Percentiles rank a stretch among this genome's conserved stretches.
Conservation (phyloP, 2,113 vertebrate species). For the Strix aluco region DNA sequence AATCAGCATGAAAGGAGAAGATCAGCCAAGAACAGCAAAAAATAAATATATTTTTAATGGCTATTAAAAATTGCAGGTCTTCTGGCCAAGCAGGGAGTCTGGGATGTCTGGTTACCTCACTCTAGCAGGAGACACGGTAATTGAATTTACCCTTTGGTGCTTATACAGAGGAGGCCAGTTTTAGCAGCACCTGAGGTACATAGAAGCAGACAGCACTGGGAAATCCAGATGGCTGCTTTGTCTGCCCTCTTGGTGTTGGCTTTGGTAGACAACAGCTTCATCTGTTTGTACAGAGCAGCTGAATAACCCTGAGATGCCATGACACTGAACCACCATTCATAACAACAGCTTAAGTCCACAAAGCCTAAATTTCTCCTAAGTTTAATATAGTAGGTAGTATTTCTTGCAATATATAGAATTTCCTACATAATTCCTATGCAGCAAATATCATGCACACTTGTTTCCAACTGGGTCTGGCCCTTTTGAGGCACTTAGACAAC, state of each 20-base stretch:
- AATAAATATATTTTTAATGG: slow-evolving; percentile 48
- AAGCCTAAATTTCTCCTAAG: background rate
- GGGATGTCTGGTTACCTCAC: slow-evolving; percentile 49
- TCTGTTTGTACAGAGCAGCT: background rate
- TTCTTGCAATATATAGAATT: slow-evolving; percentile 1
- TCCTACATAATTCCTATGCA: background rate
- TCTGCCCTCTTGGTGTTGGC: background rate
- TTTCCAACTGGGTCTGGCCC: background rate
- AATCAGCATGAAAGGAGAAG: slow-evolving; percentile 54
- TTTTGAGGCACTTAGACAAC: background rate
- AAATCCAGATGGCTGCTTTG: background rate
- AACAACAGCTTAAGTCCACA: background rate
- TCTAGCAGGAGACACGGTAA: background rate
- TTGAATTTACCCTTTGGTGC: background rate
- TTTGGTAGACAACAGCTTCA: background rate
- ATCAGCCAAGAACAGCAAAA: slow-evolving; percentile 53
- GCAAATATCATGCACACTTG: background rate
- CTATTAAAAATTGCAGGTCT: slow-evolving; percentile 32
- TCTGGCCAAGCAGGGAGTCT: slow-evolving; percentile 23
- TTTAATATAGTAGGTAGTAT: background rate
- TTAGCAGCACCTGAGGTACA: background rate
- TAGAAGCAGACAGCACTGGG: background rate
- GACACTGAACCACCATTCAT: background rate
- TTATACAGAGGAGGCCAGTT: background rate
- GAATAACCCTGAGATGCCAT: background rate